Percentiles rank a stretch among this genome's conserved stretches.
phyloP scores from a whole-genome alignment of 2,113 vertebrate genomes.

The Panthera uncia region DNA sequence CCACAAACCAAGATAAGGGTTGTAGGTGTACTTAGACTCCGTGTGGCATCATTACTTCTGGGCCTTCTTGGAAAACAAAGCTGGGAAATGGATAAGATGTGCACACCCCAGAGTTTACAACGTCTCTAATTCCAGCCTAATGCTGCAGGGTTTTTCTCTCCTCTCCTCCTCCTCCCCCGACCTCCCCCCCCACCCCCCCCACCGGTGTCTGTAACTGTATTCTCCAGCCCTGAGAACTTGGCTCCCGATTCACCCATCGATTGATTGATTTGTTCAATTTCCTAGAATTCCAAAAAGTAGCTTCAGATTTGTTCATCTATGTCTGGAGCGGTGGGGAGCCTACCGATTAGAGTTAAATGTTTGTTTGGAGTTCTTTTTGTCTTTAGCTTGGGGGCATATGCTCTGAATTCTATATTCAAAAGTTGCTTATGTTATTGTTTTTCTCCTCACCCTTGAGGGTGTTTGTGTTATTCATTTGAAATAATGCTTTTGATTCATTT shows the following conservation, averaged over 20 bases:
- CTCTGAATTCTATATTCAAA: not conserved
- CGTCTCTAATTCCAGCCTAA: not conserved
- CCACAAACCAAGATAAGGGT: not conserved
- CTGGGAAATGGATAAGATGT: not conserved
- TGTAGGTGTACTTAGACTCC: not conserved
- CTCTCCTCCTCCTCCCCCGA: too few species aligned
- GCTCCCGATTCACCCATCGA: not conserved
- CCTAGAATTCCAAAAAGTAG: not conserved
- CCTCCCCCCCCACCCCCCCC: not conserved
- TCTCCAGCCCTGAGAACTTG: not conserved
- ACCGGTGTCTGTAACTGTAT: not conserved
- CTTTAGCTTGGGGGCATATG: not conserved
- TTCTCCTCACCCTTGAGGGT: not conserved
- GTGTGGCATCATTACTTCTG: not conserved
- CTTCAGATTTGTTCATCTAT: not conserved
- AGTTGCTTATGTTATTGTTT: not conserved
- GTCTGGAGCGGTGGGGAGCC: not conserved
- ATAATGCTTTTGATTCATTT: constrained; percentile 6
- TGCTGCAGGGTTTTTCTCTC: not conserved
- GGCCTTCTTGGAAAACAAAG: not conserved
- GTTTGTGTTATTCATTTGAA: not conserved
- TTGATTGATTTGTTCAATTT: not conserved
- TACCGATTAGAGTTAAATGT: not conserved
- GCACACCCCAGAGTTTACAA: not conserved
- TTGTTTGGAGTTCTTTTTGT: not conserved